Base-by-base conservation (phyloP, 2,888 invertebrate species). In the Drosophila anomalata region DNA sequence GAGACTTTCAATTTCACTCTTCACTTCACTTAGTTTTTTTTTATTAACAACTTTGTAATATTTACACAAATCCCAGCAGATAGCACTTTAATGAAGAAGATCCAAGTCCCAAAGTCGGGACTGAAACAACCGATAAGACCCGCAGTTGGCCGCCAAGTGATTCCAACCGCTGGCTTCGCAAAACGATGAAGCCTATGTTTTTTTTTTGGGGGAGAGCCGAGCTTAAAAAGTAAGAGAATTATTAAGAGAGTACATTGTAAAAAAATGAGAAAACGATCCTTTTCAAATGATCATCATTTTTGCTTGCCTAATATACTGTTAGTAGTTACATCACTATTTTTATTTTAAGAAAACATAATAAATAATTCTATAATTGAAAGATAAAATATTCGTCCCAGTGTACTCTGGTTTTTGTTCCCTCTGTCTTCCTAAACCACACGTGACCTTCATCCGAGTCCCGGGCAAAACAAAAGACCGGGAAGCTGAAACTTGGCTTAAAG, bases 111-210 rank as follows among this genome's bases (percentile, higher is more conserved):
- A 67, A 54, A 65, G 55, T 47, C 46, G 31, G 33, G 70, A 47
- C 51, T 42, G 59, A 20, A 57, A 55, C 81, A 80, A 86, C 87
- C 78, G 87, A 42, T 76, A 63, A 53, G 74, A 52, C 74, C 53
- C 67, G 69, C 47, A 68, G 78, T 61, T 62, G 62, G 66, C 24
- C 62, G 46, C 26, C 60, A 73, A 87, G 76, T 87, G 77, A 78
- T 55, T 67, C 51, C 36, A 73, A 60, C 55, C 51, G 42, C 20
- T 26, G 52, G 52, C 55, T 57, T 62, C 50, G 55, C 46, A 41
- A 55, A 41, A 33, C 56, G 39, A 69, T 55, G 77, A 77, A 77
- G 62, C 59, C 59, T 68, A 41, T 12, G 41, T 1, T 46, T 26
- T 8, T 2, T n/a, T 46, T 26, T 8, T 50, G 12, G 31, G 20